These are phyloP conservation scores for Euborellia annulipes DNA, from an alignment of 1,140 invertebrate genomes.

Conservation along the genomic window DNA sequence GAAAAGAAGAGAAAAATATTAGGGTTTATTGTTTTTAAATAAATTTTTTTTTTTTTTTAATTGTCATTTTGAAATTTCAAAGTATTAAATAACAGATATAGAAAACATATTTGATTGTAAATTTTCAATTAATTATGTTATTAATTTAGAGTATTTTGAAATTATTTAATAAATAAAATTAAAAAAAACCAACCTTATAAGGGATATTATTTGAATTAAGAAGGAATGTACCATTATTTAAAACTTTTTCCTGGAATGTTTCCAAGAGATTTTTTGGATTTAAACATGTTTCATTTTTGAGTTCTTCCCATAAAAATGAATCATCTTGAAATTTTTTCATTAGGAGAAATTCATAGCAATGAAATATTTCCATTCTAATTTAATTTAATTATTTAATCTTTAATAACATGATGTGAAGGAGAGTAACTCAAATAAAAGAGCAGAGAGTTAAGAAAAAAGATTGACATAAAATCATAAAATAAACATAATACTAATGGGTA, in stretches of 20 bases:
- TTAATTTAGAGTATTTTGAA: not conserved
- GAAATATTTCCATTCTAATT: slow-evolving; percentile 6
- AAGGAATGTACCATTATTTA: not conserved
- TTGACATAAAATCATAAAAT: no score
- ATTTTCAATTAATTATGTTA: not conserved
- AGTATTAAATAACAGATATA: not conserved
- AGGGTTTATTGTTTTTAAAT: no score
- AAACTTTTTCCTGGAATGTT: not conserved
- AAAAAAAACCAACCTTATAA: not conserved
- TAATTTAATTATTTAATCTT: no score
- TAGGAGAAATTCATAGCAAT: slow-evolving; percentile 9
- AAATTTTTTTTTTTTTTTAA: not conserved
- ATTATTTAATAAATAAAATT: not conserved
- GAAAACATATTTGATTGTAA: not conserved
- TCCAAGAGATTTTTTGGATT: slow-evolving; percentile 2
- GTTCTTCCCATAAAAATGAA: slow-evolving; percentile 6
- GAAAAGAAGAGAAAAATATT: no score
- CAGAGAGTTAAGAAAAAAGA: no score
- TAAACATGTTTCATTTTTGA: slow-evolving; percentile 3
- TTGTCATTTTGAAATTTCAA: not conserved
- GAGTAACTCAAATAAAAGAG: no score
- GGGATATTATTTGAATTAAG: no score
- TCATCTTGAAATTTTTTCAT: slow-evolving; percentile 9
- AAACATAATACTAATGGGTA: no score
- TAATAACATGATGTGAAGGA: no score